Conservation (phyloP, 2,797 vertebrate genomes). For the Philypnodon macrostomus region DNA sequence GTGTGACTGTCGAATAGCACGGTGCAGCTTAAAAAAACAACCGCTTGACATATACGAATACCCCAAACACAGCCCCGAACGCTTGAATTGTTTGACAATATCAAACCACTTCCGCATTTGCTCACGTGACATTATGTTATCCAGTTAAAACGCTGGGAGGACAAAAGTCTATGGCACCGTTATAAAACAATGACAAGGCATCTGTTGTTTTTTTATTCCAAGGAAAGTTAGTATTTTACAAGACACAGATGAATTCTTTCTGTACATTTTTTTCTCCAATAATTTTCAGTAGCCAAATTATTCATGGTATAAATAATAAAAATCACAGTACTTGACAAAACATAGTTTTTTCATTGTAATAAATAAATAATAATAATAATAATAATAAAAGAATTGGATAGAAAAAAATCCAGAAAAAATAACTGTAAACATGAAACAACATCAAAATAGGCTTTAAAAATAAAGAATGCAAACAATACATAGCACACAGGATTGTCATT, state of each 20-base stretch:
- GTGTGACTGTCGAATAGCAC: conserved; percentile 17
- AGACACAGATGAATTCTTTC: too few relatives aligned
- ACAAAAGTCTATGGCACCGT: background rate
- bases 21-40: conserved; percentile 28
- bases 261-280: too few relatives aligned
- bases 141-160: conserved; percentile 47
- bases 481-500: conserved; percentile 35
- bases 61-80: background rate
- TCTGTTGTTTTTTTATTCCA: conserved; percentile 36
- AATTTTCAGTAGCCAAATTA: too few relatives aligned
- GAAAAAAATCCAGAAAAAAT: too few relatives aligned
- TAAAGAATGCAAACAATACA: too few relatives aligned
- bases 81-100: too few relatives aligned
- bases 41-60: conserved; percentile 20
- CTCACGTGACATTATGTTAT: conserved; percentile 28
- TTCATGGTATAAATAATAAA: conserved; percentile 2
- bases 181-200: conserved; percentile 16
- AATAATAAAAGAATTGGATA: conserved; percentile 17
- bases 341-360: too few relatives aligned
- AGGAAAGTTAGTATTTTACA: conserved; percentile 32
- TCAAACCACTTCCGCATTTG: conserved; percentile 46
- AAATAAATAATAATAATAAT: conserved; percentile 16
- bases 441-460: too few relatives aligned
- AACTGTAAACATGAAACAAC: too few relatives aligned
- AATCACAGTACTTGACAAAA: too few relatives aligned